These are phyloP conservation scores for Pyrrhosoma nymphula DNA, from an alignment of 2,888 invertebrate genomes.

Conservation along the genomic window DNA sequence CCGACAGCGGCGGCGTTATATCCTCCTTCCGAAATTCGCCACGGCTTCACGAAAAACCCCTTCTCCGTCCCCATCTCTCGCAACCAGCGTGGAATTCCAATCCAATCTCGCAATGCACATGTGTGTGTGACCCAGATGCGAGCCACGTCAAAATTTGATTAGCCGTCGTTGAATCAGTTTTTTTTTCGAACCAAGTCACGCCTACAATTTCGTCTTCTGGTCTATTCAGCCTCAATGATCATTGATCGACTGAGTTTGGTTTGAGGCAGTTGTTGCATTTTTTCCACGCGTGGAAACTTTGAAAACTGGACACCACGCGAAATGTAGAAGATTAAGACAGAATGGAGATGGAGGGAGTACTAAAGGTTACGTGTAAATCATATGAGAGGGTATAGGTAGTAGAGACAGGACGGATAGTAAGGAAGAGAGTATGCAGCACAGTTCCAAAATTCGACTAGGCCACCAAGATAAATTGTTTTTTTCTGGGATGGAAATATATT, in stretches of 20 bases:
- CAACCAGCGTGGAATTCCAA: background rate
- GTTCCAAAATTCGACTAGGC: too few species aligned
- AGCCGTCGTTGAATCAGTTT: background rate
- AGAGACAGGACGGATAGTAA: too few species aligned
- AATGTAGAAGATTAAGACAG: too few species aligned
- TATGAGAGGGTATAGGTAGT: too few species aligned
- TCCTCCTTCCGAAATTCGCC: background rate
- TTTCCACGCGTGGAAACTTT: too few species aligned
- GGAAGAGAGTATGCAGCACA: too few species aligned
- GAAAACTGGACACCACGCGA: too few species aligned
- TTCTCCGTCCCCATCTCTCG: constrained; percentile 3
- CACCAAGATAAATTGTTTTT: too few species aligned
- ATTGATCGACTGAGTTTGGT: background rate
- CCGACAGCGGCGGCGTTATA: background rate
- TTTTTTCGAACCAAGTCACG: background rate
- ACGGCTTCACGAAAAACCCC: background rate
- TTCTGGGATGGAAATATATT: too few species aligned
- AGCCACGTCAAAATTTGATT: background rate
- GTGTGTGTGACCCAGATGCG: background rate
- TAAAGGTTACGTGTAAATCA: too few species aligned
- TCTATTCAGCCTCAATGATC: background rate
- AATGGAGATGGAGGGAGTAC: too few species aligned
- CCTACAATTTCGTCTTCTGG: background rate
- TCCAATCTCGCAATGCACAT: background rate
- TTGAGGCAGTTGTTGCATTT: too few species aligned